Evolutionary conservation across 2,113 vertebrate species (phyloP).

Genomic region (Indicator maculatus): DNA sequence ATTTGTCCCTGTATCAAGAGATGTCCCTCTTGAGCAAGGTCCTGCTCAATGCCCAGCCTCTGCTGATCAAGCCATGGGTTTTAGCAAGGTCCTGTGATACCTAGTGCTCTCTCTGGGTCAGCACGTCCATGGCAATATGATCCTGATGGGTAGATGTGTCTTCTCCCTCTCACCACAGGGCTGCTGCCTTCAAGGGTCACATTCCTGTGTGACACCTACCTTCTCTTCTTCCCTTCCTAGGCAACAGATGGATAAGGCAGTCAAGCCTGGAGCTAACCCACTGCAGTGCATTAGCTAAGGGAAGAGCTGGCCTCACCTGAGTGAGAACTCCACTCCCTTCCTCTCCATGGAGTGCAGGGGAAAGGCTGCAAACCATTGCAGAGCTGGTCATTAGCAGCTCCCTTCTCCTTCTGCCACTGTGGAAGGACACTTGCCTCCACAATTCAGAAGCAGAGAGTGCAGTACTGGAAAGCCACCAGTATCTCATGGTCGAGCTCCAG

Average conservation of each 20-base stretch:
- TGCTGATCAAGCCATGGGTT: background rate
- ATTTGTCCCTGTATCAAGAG: background rate
- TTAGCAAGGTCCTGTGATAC: background rate
- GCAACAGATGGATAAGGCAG: background rate
- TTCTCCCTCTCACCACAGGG: background rate
- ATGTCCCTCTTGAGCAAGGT: background rate
- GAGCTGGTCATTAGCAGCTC: background rate
- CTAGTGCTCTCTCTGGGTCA: background rate
- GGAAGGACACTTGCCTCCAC: background rate
- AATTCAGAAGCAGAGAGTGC: background rate
- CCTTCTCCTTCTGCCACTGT: background rate
- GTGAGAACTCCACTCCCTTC: background rate
- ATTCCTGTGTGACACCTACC: fast-evolving
- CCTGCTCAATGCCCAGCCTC: background rate
- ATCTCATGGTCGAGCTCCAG: background rate
- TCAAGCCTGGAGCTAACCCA: background rate
- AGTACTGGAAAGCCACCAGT: background rate
- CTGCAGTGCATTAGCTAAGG: background rate
- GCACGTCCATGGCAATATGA: background rate
- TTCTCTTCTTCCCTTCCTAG: background rate
- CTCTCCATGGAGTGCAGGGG: fast-evolving
- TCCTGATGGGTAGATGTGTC: background rate
- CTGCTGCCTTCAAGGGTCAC: background rate
- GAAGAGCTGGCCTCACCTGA: background rate
- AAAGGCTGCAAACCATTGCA: background rate